A percentile compares a stretch with the other conserved stretches of the same genome.
Evolutionary conservation across 2,113 vertebrate genomes (phyloP).

Genomic region (Odobenus rosmarus): DNA sequence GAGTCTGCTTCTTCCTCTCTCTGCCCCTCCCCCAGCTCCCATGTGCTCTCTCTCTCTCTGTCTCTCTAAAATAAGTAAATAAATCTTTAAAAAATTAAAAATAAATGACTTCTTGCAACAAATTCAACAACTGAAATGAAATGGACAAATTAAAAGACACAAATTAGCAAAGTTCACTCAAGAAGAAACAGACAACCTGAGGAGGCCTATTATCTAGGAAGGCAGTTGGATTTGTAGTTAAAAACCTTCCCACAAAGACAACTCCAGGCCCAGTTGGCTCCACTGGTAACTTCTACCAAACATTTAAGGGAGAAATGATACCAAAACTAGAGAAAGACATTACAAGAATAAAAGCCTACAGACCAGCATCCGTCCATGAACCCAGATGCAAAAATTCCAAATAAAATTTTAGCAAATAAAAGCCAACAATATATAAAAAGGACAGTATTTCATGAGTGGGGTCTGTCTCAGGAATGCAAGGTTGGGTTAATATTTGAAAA

Average conservation of each 20-base stretch:
- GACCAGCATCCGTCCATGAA: background rate
- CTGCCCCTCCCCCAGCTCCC: background rate
- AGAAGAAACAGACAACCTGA: background rate
- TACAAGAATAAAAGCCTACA: background rate
- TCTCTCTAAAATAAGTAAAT: background rate
- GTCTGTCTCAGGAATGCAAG: background rate
- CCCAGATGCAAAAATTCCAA: background rate
- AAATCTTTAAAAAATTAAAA: background rate
- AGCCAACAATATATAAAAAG: background rate
- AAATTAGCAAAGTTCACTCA: background rate
- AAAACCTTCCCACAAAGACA: background rate
- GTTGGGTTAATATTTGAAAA: background rate
- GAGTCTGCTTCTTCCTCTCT: background rate
- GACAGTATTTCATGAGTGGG: background rate
- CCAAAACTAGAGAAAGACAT: background rate
- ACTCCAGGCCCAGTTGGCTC: background rate
- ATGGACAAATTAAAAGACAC: background rate
- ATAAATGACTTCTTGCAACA: background rate
- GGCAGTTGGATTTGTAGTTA: background rate
- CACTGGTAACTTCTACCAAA: background rate
- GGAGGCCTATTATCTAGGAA: background rate
- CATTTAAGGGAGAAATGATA: background rate
- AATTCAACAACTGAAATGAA: background rate
- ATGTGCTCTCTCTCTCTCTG: background rate
- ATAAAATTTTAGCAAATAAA: background rate